Evolutionary conservation across 2,888 invertebrate genomes (phyloP).

Genomic region (Torymus aiolomorphi): DNA sequence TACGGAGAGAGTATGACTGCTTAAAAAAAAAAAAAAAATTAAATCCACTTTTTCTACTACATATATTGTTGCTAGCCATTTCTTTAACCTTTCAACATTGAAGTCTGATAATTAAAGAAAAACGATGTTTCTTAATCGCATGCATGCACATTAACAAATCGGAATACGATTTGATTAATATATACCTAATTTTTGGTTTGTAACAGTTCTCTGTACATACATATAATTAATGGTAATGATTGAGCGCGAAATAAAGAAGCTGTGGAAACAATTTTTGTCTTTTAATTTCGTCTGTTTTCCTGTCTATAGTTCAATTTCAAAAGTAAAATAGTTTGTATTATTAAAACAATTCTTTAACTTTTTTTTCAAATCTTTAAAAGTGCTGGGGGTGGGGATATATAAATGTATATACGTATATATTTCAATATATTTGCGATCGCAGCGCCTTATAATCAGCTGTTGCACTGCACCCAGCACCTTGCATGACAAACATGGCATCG

Average conservation of each 20-base stretch:
- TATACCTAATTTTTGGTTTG: conserved; percentile 48
- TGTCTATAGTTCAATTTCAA: too few species aligned
- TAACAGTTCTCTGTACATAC: conserved; percentile 72
- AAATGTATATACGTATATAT: background rate
- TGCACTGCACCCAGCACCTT: too few species aligned
- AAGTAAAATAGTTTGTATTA: background rate
- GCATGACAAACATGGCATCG: conserved; percentile 29
- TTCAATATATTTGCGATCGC: background rate
- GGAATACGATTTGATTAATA: conserved; percentile 34
- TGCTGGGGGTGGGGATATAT: conserved; percentile 16
- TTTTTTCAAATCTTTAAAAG: background rate
- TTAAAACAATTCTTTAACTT: conserved; percentile 14
- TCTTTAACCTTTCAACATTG: conserved; percentile 41
- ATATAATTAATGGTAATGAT: conserved; percentile 68
- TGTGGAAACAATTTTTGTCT: conserved; percentile 62
- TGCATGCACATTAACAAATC: conserved; percentile 35
- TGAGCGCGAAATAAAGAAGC: conserved; percentile 71
- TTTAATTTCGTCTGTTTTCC: too few species aligned
- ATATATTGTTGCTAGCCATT: conserved; percentile 30
- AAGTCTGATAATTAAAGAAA: conserved; percentile 47
- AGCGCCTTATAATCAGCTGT: conserved; percentile 9
- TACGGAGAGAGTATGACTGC: conserved; percentile 54
- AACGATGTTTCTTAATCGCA: conserved; percentile 50
- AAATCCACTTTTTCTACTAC: conserved; percentile 62
- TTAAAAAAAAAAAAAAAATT: conserved; percentile 54